These are phyloP conservation scores for Natrix natrix DNA, from an alignment of 2,797 vertebrate species.

Conservation along the genomic window DNA sequence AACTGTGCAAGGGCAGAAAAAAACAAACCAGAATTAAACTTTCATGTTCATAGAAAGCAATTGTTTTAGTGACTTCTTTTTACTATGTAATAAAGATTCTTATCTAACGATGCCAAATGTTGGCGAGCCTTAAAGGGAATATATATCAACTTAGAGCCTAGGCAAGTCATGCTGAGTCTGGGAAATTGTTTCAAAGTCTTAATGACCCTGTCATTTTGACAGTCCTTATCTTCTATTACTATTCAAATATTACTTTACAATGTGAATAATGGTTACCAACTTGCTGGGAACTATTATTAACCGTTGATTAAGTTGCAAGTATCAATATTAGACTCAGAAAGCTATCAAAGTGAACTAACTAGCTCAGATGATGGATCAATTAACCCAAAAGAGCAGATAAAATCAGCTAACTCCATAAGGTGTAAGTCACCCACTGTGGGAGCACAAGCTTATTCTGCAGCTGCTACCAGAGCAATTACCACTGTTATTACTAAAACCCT, in stretches of 20 bases:
- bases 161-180: neutral
- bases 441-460: neutral
- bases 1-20: neutral
- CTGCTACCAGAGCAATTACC: neutral
- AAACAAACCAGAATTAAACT: neutral
- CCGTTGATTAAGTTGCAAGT: neutral
- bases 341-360: neutral
- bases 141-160: neutral
- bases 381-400: neutral
- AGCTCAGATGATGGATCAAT: neutral
- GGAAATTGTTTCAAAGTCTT: neutral
- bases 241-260: neutral
- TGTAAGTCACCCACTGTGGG: neutral
- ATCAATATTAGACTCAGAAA: neutral
- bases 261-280: neutral
- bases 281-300: neutral
- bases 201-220: neutral
- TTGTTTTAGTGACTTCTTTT: neutral
- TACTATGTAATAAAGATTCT: neutral
- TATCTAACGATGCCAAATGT: neutral
- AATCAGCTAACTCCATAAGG: neutral
- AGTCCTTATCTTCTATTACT: neutral
- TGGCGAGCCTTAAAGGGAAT: neutral
- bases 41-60: neutral
- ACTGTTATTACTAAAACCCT: neutral